phyloP scores from a whole-genome alignment of 2,113 vertebrate genomes.

The Aegithalos caudatus region DNA sequence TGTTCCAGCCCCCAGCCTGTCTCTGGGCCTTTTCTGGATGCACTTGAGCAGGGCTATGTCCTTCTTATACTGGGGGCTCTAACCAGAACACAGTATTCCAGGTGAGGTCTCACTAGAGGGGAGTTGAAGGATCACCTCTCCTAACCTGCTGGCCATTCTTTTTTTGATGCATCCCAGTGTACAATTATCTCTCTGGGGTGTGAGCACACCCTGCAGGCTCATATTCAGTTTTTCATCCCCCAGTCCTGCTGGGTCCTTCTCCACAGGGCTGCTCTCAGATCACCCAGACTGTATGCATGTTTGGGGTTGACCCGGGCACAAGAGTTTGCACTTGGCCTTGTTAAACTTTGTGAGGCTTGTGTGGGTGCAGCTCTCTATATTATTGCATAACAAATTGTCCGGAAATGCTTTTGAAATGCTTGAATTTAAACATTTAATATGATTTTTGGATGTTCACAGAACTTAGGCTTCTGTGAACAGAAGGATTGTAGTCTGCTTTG shows the following conservation, averaged over 20 bases:
- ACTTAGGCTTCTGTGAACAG: background rate
- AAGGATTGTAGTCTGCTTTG: background rate
- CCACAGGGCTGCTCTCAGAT: background rate
- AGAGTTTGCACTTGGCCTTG: background rate
- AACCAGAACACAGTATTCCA: background rate
- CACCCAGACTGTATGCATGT: background rate
- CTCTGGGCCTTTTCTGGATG: background rate
- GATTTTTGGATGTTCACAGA: background rate
- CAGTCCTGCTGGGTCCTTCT: background rate
- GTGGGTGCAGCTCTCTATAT: fast-evolving
- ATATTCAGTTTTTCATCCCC: background rate
- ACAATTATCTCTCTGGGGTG: background rate
- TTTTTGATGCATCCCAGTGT: background rate
- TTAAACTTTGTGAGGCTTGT: background rate
- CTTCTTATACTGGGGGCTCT: fast-evolving
- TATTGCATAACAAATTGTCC: background rate
- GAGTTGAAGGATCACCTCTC: background rate
- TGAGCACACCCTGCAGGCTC: background rate
- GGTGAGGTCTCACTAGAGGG: fast-evolving
- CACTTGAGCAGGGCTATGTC: fast-evolving
- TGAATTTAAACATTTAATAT: background rate
- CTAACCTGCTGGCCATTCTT: background rate
- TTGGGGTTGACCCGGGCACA: background rate
- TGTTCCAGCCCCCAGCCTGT: background rate
- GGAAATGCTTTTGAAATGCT: background rate